phyloP scores from a whole-genome alignment of 2,888 invertebrate genomes.

The Caprella mutica region DNA sequence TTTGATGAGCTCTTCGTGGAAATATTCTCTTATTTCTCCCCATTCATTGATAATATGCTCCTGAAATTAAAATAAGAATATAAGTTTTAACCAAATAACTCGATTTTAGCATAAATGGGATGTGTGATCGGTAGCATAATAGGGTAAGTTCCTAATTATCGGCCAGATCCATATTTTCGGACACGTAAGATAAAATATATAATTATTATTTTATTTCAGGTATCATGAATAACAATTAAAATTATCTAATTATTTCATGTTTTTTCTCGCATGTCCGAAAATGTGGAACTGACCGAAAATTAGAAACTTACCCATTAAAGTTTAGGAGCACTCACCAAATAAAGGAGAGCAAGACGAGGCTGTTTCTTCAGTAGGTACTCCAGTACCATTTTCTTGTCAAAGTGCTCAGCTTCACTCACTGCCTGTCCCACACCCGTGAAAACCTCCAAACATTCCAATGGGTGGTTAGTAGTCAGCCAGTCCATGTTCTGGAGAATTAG shows the following conservation, averaged over 20 bases:
- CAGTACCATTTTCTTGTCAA: constrained; percentile 77
- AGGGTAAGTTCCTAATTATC: no score
- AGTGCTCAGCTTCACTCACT: constrained; percentile 61
- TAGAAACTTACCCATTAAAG: no score
- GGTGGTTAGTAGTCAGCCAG: constrained; percentile 76
- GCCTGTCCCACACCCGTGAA: constrained; percentile 66
- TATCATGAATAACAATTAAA: no score
- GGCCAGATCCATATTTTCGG: no score
- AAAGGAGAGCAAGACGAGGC: constrained; percentile 71
- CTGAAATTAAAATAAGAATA: constrained; percentile 39
- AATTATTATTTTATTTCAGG: no score
- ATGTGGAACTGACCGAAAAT: no score
- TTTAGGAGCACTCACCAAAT: constrained; percentile 54
- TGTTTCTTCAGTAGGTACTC: constrained; percentile 67
- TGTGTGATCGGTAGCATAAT: no score
- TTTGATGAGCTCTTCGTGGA: constrained; percentile 82
- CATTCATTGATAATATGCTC: constrained; percentile 86
- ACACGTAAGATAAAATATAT: no score
- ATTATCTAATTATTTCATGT: no score
- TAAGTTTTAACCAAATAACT: no score
- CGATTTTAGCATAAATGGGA: no score
- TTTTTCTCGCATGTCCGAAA: no score
- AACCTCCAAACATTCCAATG: constrained; percentile 76
- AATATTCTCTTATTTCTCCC: constrained; percentile 69
- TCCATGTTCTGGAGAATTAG: constrained; percentile 87